Evolutionary conservation across 1,140 invertebrate species (phyloP).

Genomic region (Acyrthosiphon pisum): DNA sequence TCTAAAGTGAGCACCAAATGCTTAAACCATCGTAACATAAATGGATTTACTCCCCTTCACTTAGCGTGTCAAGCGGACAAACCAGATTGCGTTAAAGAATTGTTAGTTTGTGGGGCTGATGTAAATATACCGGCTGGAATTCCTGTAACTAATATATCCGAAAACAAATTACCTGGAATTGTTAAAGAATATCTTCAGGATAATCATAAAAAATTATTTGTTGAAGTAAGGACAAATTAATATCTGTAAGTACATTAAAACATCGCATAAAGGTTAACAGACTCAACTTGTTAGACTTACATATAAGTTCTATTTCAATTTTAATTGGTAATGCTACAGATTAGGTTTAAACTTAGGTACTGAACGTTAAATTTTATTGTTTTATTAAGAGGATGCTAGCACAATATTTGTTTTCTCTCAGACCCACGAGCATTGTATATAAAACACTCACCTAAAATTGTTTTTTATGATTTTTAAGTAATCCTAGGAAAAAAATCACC

Average conservation of each 20-base stretch:
- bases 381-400: not conserved
- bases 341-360: not conserved
- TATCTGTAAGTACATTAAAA: not conserved
- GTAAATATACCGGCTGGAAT: conserved; percentile 72
- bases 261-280: not conserved
- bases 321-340: not conserved
- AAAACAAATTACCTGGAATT: conserved; percentile 63
- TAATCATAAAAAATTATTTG: conserved; percentile 72
- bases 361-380: not conserved
- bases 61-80: conserved; percentile 83
- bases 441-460: too few species aligned
- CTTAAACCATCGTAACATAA: conserved; percentile 80
- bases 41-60: conserved; percentile 85
- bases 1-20: conserved; percentile 62
- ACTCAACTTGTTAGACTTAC: not conserved
- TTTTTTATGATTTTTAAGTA: too few species aligned
- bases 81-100: conserved; percentile 84
- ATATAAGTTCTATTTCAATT: not conserved
- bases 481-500: too few species aligned
- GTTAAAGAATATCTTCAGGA: conserved; percentile 74
- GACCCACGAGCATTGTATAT: too few species aligned
- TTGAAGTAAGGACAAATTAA: conserved; percentile 59
- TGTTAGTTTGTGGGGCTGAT: conserved; percentile 83
- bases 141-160: conserved; percentile 62
- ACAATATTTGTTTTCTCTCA: too few species aligned